Percentiles rank a stretch among this genome's conserved stretches.
Conservation (phyloP, 2,888 invertebrate species). For the Sphaeridia pumilis region DNA sequence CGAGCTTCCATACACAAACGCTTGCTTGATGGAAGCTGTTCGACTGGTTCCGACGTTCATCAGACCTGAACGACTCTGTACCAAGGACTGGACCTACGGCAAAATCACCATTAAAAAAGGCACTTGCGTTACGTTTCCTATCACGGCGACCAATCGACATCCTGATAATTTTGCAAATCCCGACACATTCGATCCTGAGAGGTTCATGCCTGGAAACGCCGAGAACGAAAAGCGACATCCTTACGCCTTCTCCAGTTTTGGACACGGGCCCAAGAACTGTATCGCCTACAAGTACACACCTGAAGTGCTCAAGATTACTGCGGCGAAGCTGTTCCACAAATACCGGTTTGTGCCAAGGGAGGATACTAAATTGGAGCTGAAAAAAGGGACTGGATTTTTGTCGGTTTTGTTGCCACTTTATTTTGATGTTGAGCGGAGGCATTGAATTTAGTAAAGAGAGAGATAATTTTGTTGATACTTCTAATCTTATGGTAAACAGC, state of each 20-base stretch:
- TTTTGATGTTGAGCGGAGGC: too few species aligned
- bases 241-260: constrained; percentile 22
- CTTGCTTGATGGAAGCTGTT: constrained; percentile 18
- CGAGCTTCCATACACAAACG: constrained; percentile 15
- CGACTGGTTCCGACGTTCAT: constrained; percentile 14
- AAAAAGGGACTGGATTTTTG: too few species aligned
- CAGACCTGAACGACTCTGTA: constrained; percentile 14
- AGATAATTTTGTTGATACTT: too few species aligned
- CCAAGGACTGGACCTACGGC: constrained; percentile 15
- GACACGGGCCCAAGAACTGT: constrained; percentile 25
- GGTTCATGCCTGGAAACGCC: constrained; percentile 29
- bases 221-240: constrained; percentile 24
- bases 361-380: not conserved
- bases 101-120: constrained; percentile 27
- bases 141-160: constrained; percentile 27
- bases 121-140: constrained; percentile 18
- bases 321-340: not conserved
- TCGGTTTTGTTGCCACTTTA: too few species aligned
- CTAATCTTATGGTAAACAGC: too few species aligned
- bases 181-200: constrained; percentile 25
- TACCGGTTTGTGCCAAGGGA: not conserved
- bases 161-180: constrained; percentile 25
- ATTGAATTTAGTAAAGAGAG: too few species aligned
- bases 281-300: constrained; percentile 4
- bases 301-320: not conserved